These are phyloP conservation scores for Rhagologus leucostigma DNA, from an alignment of 2,113 vertebrate species.

Conservation along the genomic window DNA sequence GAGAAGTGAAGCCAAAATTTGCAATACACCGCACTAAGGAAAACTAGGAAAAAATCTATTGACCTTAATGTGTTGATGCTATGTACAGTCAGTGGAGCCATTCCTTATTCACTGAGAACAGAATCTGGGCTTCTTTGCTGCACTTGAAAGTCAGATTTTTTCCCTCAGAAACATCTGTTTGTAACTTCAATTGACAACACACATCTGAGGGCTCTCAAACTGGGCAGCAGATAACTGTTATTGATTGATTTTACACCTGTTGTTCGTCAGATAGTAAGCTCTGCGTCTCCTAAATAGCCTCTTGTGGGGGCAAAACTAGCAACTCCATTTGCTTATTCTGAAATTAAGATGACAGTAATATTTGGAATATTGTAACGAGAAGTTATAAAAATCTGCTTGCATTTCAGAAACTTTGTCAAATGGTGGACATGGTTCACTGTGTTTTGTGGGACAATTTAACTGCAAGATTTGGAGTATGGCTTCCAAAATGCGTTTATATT, in stretches of 20 bases:
- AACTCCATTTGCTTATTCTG: neutral
- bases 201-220: neutral
- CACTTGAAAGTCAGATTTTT: neutral
- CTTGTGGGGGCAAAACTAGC: neutral
- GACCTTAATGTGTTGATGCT: neutral
- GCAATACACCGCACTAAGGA: neutral
- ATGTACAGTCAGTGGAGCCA: neutral
- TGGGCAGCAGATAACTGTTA: neutral
- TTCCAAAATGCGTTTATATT: neutral
- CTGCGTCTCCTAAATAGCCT: neutral
- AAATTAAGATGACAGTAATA: neutral
- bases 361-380: neutral
- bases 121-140: neutral
- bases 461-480: neutral
- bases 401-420: neutral
- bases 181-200: neutral
- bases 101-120: neutral
- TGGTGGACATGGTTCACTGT: neutral
- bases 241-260: neutral
- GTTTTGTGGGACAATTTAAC: neutral
- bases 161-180: neutral
- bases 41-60: neutral
- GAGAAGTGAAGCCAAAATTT: neutral
- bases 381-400: neutral
- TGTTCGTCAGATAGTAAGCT: neutral